Percentiles rank a stretch among this genome's conserved stretches.
phyloP scores from a whole-genome alignment of 2,113 vertebrate species.

The Tachuris rubrigastra region DNA sequence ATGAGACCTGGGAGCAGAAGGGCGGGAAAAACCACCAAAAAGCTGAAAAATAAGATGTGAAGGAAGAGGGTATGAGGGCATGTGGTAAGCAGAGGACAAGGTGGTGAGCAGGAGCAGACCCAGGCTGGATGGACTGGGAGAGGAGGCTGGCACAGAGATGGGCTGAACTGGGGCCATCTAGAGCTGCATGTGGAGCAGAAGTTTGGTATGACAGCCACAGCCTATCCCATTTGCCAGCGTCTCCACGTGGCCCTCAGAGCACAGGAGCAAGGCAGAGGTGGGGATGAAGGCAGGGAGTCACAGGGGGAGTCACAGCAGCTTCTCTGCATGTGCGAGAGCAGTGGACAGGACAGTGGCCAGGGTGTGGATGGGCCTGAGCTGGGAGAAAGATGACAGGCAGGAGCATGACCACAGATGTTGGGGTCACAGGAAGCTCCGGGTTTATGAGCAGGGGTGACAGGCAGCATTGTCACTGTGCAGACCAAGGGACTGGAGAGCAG shows the following conservation, averaged over 20 bases:
- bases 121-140: accelerated
- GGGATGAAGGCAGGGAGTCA: not conserved
- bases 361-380: not conserved
- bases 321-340: not conserved
- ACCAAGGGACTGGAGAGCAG: not conserved
- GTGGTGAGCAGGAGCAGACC: not conserved
- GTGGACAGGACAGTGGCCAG: accelerated
- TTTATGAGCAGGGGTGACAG: not conserved
- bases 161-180: not conserved
- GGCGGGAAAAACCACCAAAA: not conserved
- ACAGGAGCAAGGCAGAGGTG: not conserved
- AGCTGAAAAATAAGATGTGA: not conserved
- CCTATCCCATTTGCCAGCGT: accelerated
- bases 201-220: not conserved
- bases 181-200: not conserved
- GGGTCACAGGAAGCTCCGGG: not conserved
- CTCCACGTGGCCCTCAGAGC: accelerated
- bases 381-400: not conserved
- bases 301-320: not conserved
- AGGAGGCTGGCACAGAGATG: not conserved
- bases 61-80: not conserved
- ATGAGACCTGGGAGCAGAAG: not conserved
- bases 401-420: not conserved
- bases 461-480: not conserved
- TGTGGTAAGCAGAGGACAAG: not conserved